phyloP scores from a whole-genome alignment of 2,113 vertebrate species.

The Lethenteron reissneri region DNA sequence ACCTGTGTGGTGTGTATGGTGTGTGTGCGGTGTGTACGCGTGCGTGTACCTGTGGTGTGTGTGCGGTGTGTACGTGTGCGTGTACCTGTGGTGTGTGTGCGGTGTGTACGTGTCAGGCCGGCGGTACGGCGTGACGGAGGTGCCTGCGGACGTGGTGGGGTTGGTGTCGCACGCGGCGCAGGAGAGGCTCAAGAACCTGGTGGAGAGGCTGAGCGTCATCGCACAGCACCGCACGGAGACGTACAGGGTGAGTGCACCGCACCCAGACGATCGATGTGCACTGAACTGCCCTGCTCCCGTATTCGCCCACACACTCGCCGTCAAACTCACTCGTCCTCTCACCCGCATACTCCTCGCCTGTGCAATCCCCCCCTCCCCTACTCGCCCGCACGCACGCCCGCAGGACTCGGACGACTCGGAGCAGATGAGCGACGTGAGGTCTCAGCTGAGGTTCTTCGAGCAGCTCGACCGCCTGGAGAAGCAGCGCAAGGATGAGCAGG shows the following conservation, averaged over 20 bases:
- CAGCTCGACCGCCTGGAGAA: constrained; percentile 56
- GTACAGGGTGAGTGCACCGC: constrained; percentile 32
- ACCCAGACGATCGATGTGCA: no score
- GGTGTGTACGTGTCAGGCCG: constrained; percentile 35
- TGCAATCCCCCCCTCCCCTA: no score
- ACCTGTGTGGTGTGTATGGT: no score
- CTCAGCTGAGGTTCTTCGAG: constrained; percentile 68
- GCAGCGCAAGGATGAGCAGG: constrained; percentile 43
- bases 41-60: constrained; percentile 2
- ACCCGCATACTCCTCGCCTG: no score
- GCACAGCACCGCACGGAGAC: constrained; percentile 42
- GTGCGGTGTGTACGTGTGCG: no score
- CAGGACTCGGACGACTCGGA: constrained; percentile 32
- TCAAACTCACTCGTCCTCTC: no score
- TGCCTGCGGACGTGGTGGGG: constrained; percentile 51
- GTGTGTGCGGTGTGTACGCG: constrained; percentile 8
- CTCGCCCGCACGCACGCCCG: constrained; percentile 3
- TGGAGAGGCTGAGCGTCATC: constrained; percentile 48
- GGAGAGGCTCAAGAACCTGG: constrained; percentile 44
- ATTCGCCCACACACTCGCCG: no score
- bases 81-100: no score
- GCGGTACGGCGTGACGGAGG: constrained; percentile 43
- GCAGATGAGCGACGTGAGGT: constrained; percentile 39
- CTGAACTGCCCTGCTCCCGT: no score
- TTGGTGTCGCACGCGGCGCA: constrained; percentile 64